A percentile compares a stretch with the other conserved stretches of the same genome.
phyloP scores from a whole-genome alignment of 2,888 invertebrate species.

The Nephrocerus scutellatus region DNA sequence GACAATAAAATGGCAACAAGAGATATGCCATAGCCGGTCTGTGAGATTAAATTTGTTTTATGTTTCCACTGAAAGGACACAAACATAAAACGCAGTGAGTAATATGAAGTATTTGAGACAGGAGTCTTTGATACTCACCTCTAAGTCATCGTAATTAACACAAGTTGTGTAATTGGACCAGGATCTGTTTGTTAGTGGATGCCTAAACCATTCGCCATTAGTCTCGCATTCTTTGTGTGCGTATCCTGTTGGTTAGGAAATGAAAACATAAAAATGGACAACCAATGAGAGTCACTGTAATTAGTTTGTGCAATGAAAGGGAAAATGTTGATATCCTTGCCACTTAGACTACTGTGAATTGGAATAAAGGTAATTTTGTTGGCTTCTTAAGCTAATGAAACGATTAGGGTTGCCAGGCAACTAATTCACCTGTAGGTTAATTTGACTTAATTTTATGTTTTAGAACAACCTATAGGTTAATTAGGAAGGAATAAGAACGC shows the following conservation, averaged over 20 bases:
- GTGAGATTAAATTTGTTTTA: slow-evolving; percentile 69
- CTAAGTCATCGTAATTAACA: slow-evolving; percentile 62
- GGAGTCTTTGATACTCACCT: slow-evolving; percentile 50
- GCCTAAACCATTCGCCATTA: slow-evolving; percentile 77
- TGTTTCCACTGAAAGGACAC: slow-evolving; percentile 59
- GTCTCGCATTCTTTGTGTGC: slow-evolving; percentile 75
- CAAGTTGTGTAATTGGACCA: slow-evolving; percentile 93
- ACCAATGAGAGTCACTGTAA: no score
- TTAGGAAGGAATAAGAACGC: no score
- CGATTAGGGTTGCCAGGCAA: no score
- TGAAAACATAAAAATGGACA: slow-evolving; percentile 1
- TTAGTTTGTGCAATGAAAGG: no score
- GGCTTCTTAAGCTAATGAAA: no score
- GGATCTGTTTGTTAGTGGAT: slow-evolving; percentile 64
- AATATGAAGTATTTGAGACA: slow-evolving; percentile 1
- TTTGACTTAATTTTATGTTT: no score
- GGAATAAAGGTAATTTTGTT: no score
- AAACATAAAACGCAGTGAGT: neutral
- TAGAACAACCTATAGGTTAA: no score
- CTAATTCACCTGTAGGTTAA: no score
- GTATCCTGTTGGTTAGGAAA: slow-evolving; percentile 52
- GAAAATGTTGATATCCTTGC: no score
- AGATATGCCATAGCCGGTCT: slow-evolving; percentile 80
- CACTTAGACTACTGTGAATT: no score
- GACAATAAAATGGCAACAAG: slow-evolving; percentile 76